phyloP scores from a whole-genome alignment of 2,797 vertebrate species.

The Lycodopsis pacificus region DNA sequence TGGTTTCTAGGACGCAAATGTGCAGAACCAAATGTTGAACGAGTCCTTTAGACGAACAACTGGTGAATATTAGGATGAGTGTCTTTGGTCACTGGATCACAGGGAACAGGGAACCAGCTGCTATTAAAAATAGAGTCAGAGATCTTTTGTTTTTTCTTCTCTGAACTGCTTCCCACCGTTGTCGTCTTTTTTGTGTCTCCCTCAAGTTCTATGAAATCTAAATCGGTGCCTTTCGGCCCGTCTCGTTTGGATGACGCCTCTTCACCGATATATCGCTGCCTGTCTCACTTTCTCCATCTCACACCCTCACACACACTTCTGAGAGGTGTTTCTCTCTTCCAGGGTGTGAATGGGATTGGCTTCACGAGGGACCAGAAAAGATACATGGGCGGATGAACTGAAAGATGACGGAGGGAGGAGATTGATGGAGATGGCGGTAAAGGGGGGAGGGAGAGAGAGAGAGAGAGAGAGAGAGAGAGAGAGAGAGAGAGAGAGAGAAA shows the following conservation, averaged over 20 bases:
- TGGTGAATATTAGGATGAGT: neutral
- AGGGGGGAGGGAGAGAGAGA: neutral
- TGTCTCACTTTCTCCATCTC: conserved; percentile 35
- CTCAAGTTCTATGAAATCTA: neutral
- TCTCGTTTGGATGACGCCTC: conserved; percentile 12
- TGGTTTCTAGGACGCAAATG: neutral
- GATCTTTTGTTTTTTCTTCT: neutral
- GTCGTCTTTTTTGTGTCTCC: neutral
- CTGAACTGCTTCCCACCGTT: neutral
- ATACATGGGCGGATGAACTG: conserved; percentile 7
- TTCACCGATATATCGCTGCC: neutral
- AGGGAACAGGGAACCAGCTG: neutral
- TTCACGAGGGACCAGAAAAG: conserved; percentile 35
- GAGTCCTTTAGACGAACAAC: neutral
- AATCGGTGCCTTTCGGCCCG: neutral
- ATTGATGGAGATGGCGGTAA: neutral
- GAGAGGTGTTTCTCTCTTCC: conserved; percentile 48
- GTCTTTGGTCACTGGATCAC: neutral
- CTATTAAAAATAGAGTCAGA: neutral
- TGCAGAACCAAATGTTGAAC: neutral
- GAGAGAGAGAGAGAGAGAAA: neutral
- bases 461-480: neutral
- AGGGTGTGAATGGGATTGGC: conserved; percentile 63
- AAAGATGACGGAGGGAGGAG: conserved; percentile 4
- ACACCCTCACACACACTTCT: conserved; percentile 37